Percentiles rank a stretch among this genome's conserved stretches.
Conservation (phyloP, 2,113 vertebrate species). For the Tupaia tana region DNA sequence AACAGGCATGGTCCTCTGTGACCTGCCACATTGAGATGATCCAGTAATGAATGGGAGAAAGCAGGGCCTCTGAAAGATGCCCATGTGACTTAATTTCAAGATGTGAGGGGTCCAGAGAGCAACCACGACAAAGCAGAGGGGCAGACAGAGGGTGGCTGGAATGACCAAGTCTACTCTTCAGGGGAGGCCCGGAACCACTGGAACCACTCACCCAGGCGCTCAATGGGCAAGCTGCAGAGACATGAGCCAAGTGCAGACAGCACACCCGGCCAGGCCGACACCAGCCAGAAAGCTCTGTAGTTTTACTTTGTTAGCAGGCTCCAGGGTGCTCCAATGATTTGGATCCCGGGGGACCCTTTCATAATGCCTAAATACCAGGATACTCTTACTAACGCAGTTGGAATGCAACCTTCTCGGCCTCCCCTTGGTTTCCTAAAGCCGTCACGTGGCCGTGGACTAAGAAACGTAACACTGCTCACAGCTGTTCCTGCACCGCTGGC, state of each 20-base stretch:
- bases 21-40: neutral
- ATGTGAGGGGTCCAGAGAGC: neutral
- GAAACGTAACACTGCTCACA: neutral
- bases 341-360: neutral
- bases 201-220: neutral
- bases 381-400: neutral
- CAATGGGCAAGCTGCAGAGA: no score
- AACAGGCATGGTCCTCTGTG: neutral
- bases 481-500: neutral
- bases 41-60: neutral
- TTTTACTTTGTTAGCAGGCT: neutral
- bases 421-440: neutral
- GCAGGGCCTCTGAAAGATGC: neutral
- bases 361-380: neutral
- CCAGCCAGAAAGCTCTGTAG: neutral
- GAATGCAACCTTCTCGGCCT: neutral
- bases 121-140: neutral
- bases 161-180: neutral
- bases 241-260: no score
- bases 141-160: neutral
- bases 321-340: neutral
- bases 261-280: no score
- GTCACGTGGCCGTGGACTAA: neutral
- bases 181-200: neutral
- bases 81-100: neutral